Evolutionary conservation across 2,888 invertebrate genomes (phyloP).

Genomic region (Syrphus vitripennis): DNA sequence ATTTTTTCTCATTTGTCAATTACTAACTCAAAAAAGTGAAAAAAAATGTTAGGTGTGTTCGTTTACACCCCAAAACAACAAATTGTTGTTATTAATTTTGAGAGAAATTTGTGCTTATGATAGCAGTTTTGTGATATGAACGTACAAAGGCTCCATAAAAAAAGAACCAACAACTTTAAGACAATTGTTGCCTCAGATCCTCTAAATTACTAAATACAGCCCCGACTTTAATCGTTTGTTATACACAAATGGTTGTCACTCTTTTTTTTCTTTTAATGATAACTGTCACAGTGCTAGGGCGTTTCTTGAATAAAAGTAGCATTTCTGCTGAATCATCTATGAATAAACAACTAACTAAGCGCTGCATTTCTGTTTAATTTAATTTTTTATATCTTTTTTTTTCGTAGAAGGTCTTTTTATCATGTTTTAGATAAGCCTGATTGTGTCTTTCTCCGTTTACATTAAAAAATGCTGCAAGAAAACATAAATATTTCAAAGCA

Average conservation of each 20-base stretch:
- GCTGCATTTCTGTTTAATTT: conserved; percentile 21
- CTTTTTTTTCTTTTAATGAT: neutral
- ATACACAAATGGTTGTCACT: neutral
- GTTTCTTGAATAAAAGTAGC: neutral
- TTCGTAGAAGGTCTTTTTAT: conserved; percentile 23
- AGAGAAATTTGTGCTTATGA: too few species aligned
- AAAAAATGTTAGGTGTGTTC: too few species aligned
- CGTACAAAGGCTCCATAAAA: too few species aligned
- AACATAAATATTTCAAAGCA: neutral
- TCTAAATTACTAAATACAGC: neutral
- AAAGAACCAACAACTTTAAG: too few species aligned
- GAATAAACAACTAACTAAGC: neutral
- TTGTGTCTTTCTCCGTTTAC: too few species aligned
- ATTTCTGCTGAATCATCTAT: conserved; percentile 40
- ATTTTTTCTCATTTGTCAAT: too few species aligned
- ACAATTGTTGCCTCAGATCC: neutral
- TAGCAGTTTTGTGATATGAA: too few species aligned
- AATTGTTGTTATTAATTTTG: too few species aligned
- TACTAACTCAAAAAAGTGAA: too few species aligned
- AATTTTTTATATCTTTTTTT: neutral
- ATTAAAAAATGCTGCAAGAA: neutral
- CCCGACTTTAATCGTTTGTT: neutral
- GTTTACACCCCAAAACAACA: too few species aligned
- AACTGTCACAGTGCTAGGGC: neutral
- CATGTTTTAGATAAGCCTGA: conserved; percentile 61